These are phyloP conservation scores for Chymomyza procnemis DNA, from an alignment of 2,888 invertebrate species.

Conservation along the genomic window DNA sequence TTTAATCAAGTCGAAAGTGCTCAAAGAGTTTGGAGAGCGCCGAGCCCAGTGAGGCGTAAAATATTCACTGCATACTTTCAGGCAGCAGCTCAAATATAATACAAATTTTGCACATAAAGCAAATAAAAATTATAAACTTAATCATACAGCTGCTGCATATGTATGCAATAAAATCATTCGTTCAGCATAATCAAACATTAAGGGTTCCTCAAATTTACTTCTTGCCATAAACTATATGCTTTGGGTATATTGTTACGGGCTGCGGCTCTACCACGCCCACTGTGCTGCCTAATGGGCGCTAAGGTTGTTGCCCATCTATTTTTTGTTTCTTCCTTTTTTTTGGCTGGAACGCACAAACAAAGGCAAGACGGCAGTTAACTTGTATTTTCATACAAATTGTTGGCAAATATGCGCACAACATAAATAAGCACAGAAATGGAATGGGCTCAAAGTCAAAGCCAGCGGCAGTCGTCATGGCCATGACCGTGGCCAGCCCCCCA, in stretches of 20 bases:
- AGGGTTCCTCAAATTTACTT: conserved; percentile 15
- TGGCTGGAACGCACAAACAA: conserved; percentile 32
- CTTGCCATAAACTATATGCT: background rate
- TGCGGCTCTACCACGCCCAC: background rate
- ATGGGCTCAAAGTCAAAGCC: background rate
- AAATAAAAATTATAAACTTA: conserved; percentile 6
- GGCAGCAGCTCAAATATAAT: background rate
- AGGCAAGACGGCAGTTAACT: conserved; percentile 28
- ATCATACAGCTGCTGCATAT: conserved; percentile 5
- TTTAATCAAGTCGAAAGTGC: conserved; percentile 11
- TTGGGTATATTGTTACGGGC: background rate
- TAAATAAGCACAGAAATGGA: conserved; percentile 48
- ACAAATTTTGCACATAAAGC: background rate
- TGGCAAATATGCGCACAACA: conserved; percentile 62
- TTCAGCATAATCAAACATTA: conserved; percentile 38
- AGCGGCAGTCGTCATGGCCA: background rate
- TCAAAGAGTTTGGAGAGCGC: background rate
- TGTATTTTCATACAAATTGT: conserved; percentile 50
- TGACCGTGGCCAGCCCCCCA: background rate
- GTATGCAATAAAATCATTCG: conserved; percentile 13
- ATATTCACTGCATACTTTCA: background rate
- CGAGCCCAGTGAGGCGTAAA: background rate
- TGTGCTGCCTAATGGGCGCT: conserved; percentile 17
- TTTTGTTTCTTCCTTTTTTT: background rate
- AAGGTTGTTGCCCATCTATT: conserved; percentile 30